These are phyloP conservation scores for Ranitomeya imitator DNA, from an alignment of 2,113 vertebrate genomes.

Conservation along the genomic window DNA sequence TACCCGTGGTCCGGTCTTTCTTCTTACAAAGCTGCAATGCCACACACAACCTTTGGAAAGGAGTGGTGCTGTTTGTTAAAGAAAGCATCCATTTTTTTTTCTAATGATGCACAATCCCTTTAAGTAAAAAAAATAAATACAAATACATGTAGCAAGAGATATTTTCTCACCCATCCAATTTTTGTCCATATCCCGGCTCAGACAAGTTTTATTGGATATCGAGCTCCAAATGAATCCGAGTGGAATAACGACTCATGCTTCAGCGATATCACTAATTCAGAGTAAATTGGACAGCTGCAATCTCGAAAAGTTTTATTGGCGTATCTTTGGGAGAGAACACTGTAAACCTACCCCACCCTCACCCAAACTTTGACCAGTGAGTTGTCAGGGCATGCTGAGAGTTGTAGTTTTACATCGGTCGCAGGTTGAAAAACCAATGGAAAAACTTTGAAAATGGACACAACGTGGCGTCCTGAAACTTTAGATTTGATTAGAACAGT, in stretches of 20 bases:
- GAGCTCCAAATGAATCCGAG: neutral
- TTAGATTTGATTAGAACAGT: neutral
- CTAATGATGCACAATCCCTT: no score
- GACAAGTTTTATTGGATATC: neutral
- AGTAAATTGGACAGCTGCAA: neutral
- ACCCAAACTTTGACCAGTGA: neutral
- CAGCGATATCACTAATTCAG: neutral
- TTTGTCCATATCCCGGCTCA: neutral
- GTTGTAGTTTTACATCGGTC: neutral
- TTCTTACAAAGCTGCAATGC: no score
- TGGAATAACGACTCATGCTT: slow-evolving; percentile 8
- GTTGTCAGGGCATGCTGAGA: neutral
- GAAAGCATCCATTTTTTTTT: no score
- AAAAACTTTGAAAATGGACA: neutral
- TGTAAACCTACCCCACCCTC: no score
- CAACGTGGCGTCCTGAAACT: neutral
- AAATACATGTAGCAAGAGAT: no score
- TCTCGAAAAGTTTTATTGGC: neutral
- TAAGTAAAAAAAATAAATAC: no score
- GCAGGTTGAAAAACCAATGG: neutral
- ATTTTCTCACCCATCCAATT: neutral
- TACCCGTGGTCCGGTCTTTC: no score
- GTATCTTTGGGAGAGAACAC: no score
- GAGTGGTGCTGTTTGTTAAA: neutral
- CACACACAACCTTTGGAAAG: neutral